A percentile compares a stretch with the other conserved stretches of the same genome.
Evolutionary conservation across 2,797 vertebrate genomes (phyloP).

Genomic region (Bufotes viridis): DNA sequence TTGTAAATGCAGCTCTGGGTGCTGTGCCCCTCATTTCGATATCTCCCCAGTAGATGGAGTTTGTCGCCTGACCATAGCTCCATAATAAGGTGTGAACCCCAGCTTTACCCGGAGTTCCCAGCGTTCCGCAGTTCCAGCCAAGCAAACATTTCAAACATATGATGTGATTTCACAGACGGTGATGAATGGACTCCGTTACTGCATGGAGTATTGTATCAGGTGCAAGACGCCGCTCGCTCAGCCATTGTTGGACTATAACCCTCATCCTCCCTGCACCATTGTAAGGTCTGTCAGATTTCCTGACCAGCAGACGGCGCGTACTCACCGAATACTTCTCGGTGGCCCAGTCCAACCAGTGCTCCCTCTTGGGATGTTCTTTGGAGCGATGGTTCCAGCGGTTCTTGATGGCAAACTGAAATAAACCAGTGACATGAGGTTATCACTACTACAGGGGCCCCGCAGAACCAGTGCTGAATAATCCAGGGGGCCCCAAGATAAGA

Average conservation of each 20-base stretch:
- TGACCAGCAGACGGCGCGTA: neutral
- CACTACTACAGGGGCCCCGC: neutral
- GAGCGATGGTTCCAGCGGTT: constrained; percentile 83
- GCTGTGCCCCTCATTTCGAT: no score
- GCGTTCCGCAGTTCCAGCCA: neutral
- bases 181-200: neutral
- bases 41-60: no score
- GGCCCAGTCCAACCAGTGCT: constrained; percentile 97
- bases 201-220: neutral
- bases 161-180: neutral
- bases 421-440: constrained; percentile 53
- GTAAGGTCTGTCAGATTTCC: neutral
- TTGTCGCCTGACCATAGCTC: no score
- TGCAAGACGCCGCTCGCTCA: neutral
- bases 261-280: neutral
- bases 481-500: neutral
- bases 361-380: constrained; percentile 72
- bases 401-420: constrained; percentile 85
- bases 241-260: neutral
- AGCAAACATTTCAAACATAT: neutral
- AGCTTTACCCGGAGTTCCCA: neutral
- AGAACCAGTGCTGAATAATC: neutral
- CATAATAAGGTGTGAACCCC: no score
- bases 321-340: constrained; percentile 90
- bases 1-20: no score